Evolutionary conservation across 2,797 vertebrate genomes (phyloP), one percentile per base, ranked within the genome.

Genomic region (Amblyraja radiata): DNA sequence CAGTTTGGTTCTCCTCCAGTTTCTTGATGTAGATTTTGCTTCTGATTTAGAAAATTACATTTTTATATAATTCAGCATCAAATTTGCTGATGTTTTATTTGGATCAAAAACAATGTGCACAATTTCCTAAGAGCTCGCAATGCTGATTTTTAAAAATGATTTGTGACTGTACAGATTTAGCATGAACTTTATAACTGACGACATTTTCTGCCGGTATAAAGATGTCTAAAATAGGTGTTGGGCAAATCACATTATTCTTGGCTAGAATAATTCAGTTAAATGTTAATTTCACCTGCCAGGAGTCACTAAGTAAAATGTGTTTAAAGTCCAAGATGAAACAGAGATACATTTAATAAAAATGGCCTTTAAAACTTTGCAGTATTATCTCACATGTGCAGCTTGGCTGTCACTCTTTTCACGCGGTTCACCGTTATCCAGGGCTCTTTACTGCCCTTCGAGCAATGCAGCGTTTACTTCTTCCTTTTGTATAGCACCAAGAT

Each of bases 51-150:
- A 68, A 36, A 16, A 65, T 32, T 6, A 16, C 65, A 36, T 18
- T 36, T 68, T 68, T 68, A 1, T 10, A 18, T 61, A 88, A 88
- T 88, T 68, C 32, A n/a, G 28, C 8, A 32, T 65, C n/a, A 68
- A 68, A 88, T 68, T 68, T 68, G n/a, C n/a, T 36, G 61, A 88
- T n/a, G n/a, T 68, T 68, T 88, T 68, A 88, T 68, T 23, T 88
- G 32, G 16, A 88, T 2, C 14, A 36, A 88, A 88, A 88, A 18
- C 2, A 3, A 14, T 68, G n/a, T 18, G 61, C 63, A 16, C 84
- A 88, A 88, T 88, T 21, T 36, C 16, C n/a, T 88, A 36, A 36
- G 36, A 88, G 1, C 16, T 65, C 63, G 65, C 6, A 32, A 36
- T 65, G n/a, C 84, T 88, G 1, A 23, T 36, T 16, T 88, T 68